Conservation (phyloP, 2,888 invertebrate species). For the Lochmaea capreae region DNA sequence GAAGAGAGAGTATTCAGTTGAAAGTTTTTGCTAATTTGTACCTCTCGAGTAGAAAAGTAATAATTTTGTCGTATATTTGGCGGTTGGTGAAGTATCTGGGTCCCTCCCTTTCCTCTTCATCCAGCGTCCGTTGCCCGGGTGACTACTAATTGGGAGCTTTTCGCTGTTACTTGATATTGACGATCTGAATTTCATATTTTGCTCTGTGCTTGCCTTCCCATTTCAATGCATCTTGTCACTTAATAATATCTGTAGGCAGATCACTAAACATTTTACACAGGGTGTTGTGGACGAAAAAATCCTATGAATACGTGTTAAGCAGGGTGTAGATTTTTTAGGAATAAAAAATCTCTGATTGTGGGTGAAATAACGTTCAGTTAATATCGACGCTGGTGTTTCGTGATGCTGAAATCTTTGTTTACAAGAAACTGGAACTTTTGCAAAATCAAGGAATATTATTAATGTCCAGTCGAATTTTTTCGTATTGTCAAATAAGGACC, state of each 20-base stretch:
- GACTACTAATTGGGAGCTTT: slow-evolving; percentile 47
- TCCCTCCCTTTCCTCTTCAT: slow-evolving; percentile 39
- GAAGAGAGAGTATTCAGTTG: slow-evolving; percentile 35
- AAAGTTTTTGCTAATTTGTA: slow-evolving; percentile 35
- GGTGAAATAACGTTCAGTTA: too few species aligned
- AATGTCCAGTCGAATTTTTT: too few species aligned
- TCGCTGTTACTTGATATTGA: slow-evolving; percentile 45
- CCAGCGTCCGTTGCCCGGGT: slow-evolving; percentile 43
- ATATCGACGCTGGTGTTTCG: too few species aligned
- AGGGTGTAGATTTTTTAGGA: too few species aligned
- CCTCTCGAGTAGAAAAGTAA: slow-evolving; percentile 38
- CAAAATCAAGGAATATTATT: too few species aligned
- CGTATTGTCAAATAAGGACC: too few species aligned
- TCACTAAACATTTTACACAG: too few species aligned
- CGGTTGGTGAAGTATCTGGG: slow-evolving; percentile 29
- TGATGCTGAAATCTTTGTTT: too few species aligned
- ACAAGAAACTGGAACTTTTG: too few species aligned
- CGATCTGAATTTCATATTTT: slow-evolving; percentile 44
- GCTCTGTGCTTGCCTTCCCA: slow-evolving; percentile 21
- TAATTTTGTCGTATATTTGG: slow-evolving; percentile 40
- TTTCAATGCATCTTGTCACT: slow-evolving; percentile 33
- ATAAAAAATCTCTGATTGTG: too few species aligned
- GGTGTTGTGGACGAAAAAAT: too few species aligned
- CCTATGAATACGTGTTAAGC: too few species aligned
- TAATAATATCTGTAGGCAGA: slow-evolving; percentile 17